Conservation (phyloP, 2,797 vertebrate species). For the Enteromius fasciolatus region DNA sequence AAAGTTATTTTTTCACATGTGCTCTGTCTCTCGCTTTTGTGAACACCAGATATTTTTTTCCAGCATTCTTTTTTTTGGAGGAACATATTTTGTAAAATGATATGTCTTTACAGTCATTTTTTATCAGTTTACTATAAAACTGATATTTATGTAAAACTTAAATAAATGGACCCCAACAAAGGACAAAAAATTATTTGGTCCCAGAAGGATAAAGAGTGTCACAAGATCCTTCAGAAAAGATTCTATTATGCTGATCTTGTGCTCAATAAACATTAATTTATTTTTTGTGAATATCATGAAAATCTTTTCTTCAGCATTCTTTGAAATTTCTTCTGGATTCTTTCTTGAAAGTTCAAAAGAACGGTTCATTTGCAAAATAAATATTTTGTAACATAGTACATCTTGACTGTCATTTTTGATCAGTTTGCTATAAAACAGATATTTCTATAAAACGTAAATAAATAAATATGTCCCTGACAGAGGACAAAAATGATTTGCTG, state of each 20-base stretch:
- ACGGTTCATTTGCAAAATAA: not conserved
- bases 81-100: not conserved
- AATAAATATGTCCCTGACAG: not conserved
- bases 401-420: not conserved
- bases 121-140: not conserved
- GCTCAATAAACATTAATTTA: too few relatives aligned
- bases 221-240: not conserved
- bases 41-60: not conserved
- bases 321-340: not conserved
- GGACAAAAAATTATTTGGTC: conserved; percentile 4
- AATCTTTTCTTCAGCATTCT: not conserved
- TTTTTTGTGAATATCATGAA: not conserved
- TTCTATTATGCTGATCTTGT: not conserved
- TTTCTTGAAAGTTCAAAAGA: not conserved
- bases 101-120: not conserved
- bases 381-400: not conserved
- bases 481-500: conserved; percentile 30
- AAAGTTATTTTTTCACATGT: not conserved
- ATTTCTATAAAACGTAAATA: not conserved
- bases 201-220: conserved; percentile 3
- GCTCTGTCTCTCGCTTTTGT: not conserved
- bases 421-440: not conserved
- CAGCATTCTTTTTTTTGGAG: not conserved
- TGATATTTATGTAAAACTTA: not conserved
- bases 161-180: not conserved